phyloP scores from a whole-genome alignment of 2,888 invertebrate species.

The Cataglyphis livida region DNA sequence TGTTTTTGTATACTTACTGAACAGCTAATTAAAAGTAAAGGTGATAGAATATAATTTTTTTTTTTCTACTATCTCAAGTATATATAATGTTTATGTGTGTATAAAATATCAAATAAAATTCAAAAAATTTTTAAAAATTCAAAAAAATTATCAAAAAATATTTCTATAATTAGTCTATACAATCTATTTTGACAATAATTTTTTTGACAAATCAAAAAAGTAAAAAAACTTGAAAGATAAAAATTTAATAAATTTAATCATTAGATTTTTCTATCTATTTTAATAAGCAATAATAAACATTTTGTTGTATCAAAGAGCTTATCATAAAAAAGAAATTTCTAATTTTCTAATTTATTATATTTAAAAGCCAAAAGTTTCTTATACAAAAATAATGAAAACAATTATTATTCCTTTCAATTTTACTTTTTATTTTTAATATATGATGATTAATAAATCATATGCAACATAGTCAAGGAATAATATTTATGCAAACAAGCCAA shows the following conservation, averaged over 20 bases:
- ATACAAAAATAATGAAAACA: not conserved
- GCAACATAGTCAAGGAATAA: not conserved
- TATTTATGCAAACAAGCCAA: not conserved
- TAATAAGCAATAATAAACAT: not conserved
- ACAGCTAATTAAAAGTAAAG: not conserved
- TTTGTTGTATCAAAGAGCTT: not conserved
- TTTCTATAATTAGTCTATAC: not conserved
- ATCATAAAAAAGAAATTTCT: not conserved
- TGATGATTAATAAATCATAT: not conserved
- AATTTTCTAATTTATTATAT: not conserved
- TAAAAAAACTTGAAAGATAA: not conserved
- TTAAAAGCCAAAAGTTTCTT: not conserved
- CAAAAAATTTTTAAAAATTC: too few relatives aligned
- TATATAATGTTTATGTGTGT: not conserved
- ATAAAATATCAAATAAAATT: not conserved
- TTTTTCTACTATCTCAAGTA: not conserved
- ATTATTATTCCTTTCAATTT: not conserved
- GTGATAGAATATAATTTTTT: not conserved
- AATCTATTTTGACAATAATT: not conserved
- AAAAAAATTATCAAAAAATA: not conserved
- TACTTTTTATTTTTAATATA: not conserved
- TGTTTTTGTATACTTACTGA: not conserved
- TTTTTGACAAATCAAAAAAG: not conserved
- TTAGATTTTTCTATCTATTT: not conserved
- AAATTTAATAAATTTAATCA: not conserved